A percentile compares a stretch with the other conserved stretches of the same genome.
Conservation (phyloP, 1,140 invertebrate genomes). For the Trigoniulus corallinus region DNA sequence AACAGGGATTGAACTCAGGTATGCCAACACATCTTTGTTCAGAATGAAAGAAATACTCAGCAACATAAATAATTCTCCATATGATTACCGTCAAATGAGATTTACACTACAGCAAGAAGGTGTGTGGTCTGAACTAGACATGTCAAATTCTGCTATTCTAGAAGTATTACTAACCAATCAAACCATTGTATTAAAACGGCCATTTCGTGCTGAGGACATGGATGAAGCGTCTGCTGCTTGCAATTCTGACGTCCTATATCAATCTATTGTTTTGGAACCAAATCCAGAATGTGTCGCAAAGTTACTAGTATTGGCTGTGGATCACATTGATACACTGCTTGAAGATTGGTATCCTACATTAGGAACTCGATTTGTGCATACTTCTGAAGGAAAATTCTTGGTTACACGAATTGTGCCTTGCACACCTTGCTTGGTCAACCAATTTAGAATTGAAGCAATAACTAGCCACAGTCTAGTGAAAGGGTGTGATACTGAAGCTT, state of each 20-base stretch:
- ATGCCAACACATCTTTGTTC: slow-evolving; percentile 61
- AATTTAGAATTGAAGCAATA: slow-evolving; percentile 20
- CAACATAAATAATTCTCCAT: slow-evolving; percentile 33
- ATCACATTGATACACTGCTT: slow-evolving; percentile 88
- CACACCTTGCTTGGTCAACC: slow-evolving; percentile 51
- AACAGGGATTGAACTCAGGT: slow-evolving; percentile 73
- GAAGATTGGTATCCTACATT: slow-evolving; percentile 97
- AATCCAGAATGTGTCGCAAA: slow-evolving; percentile 62
- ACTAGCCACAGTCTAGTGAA: slow-evolving; percentile 19
- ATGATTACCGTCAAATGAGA: slow-evolving; percentile 27
- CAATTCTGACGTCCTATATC: slow-evolving; percentile 13
- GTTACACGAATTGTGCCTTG: slow-evolving; percentile 91
- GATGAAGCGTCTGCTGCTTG: slow-evolving; percentile 7
- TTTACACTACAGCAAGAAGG: slow-evolving; percentile 39
- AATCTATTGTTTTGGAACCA: slow-evolving; percentile 48
- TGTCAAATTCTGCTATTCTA: slow-evolving; percentile 59
- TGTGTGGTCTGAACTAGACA: slow-evolving; percentile 63
- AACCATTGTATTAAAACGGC: slow-evolving; percentile 47
- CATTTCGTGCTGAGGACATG: slow-evolving; percentile 27
- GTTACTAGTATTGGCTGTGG: slow-evolving; percentile 75
- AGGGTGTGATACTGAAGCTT: slow-evolving; percentile 7
- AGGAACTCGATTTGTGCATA: slow-evolving; percentile 91
- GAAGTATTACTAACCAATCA: slow-evolving; percentile 70
- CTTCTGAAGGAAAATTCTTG: slow-evolving; percentile 84
- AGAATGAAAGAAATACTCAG: slow-evolving; percentile 64